Base-by-base conservation (phyloP, 2,888 invertebrate species). In the Thecophora atra region DNA sequence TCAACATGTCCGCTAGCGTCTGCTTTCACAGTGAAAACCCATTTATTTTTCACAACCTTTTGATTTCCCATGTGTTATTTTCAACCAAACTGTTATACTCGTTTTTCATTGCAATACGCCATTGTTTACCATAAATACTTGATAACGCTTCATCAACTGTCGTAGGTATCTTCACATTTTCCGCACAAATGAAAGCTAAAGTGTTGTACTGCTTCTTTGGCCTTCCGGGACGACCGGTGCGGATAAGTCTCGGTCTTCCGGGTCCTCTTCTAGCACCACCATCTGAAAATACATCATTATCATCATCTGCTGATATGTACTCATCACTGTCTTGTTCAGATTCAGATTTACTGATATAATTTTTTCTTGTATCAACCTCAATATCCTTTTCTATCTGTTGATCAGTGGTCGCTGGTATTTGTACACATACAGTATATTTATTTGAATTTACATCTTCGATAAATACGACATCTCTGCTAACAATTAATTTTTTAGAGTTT, bases 1-100 rank as follows among this genome's bases (percentile, higher is more conserved):
- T 54, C 69, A 21, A 72, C 52, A 8, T 64, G 19, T 4, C 72
- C 68, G 17, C 63, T 42, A 37, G 44, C 28, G 11, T 72, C 70
- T n/a, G 19, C 19, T 47, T 74, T 74, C n/a, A 70, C 8, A 2
- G 44, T 47, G 51, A 68, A 72, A n/a, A 73, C 66, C 73, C 69
- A 74, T 58, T 68, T 73, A 37, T 69, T 65, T 11, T 63, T 63
- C 11, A 72, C 62, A 13, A 44, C 58, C n/a, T 68, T 65, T 13
- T 56, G 44, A 72, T 5, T 26, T 69, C 37, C 74, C 72, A 74
- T 5, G 72, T 74, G 4, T 68, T 42, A 47, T 68, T 69, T 24
- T 64, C 19, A 24, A 65, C 2, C n/a, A n/a, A n/a, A n/a, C n/a
- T n/a, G n/a, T n/a, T n/a, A n/a, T n/a, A n/a, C n/a, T n/a, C n/a